phyloP scores from a whole-genome alignment of 2,797 vertebrate species.

The Crax fasciolata region DNA sequence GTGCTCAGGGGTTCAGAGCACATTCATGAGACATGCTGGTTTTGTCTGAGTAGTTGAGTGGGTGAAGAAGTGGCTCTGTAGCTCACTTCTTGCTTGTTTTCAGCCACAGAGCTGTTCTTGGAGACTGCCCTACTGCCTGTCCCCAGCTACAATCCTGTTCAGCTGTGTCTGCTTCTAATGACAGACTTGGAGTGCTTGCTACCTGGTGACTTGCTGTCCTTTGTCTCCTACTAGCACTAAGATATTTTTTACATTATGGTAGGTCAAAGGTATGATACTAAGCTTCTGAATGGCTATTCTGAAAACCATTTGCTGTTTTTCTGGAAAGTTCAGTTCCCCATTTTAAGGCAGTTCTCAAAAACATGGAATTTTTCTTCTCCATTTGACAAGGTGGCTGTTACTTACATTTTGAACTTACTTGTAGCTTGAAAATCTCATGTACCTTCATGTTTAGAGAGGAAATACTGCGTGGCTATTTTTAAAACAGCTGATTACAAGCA shows the following conservation, averaged over 20 bases:
- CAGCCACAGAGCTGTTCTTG: not conserved
- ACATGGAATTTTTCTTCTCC: not conserved
- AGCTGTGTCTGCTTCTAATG: not conserved
- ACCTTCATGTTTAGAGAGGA: not conserved
- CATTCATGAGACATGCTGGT: not conserved
- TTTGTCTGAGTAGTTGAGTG: not conserved
- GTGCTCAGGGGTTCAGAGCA: not conserved
- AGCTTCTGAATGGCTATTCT: not conserved
- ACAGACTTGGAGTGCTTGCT: not conserved
- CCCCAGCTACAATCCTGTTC: not conserved
- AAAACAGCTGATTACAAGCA: not conserved
- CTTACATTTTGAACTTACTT: not conserved
- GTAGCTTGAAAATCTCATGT: not conserved
- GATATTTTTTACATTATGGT: accelerated
- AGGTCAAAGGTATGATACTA: not conserved
- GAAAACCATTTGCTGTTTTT: accelerated
- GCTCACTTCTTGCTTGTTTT: not conserved
- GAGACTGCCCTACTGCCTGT: not conserved
- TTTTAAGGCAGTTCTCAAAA: accelerated
- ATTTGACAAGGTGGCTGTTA: not conserved
- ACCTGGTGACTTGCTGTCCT: not conserved
- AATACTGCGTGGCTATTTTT: not conserved
- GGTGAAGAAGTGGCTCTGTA: not conserved
- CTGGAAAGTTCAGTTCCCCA: not conserved
- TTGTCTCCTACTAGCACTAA: not conserved